These are phyloP conservation scores for Erebia aethiops DNA, from an alignment of 2,888 invertebrate species.

Conservation along the genomic window DNA sequence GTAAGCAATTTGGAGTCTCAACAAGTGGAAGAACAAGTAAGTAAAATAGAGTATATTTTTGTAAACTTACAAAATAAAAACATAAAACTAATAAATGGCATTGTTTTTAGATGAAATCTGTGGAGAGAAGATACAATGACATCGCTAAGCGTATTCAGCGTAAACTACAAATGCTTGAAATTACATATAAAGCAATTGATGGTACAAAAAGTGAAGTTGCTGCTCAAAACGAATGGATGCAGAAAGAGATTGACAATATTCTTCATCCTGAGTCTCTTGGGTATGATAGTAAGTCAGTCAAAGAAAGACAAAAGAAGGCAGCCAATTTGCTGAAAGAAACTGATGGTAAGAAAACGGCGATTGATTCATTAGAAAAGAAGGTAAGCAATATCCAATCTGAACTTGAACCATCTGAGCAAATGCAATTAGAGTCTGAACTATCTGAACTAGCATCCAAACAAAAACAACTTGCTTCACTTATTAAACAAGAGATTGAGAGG, in stretches of 20 bases:
- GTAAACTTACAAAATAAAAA: no score
- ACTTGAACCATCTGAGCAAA: conserved; percentile 92
- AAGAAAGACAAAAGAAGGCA: conserved; percentile 87
- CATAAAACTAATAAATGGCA: conserved; percentile 26
- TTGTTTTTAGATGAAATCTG: conserved; percentile 86
- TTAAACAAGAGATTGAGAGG: conserved; percentile 89
- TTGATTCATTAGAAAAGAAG: conserved; percentile 92
- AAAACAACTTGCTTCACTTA: conserved; percentile 86
- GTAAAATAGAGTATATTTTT: conserved; percentile 41
- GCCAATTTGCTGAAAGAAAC: conserved; percentile 91
- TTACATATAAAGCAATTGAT: conserved; percentile 92
- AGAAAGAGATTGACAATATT: conserved; percentile 87
- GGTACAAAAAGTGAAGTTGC: conserved; percentile 91
- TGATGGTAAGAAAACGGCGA: conserved; percentile 91
- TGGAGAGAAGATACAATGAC: conserved; percentile 93
- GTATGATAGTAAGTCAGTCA: conserved; percentile 89
- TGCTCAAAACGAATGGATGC: conserved; percentile 91
- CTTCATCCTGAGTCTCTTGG: conserved; percentile 87
- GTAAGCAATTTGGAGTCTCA: conserved; percentile 94
- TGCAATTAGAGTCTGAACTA: conserved; percentile 88
- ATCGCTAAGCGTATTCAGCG: conserved; percentile 92
- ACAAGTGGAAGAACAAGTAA: conserved; percentile 93
- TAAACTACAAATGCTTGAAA: conserved; percentile 91
- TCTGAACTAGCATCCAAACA: conserved; percentile 89
- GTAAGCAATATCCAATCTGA: conserved; percentile 92